A percentile compares a stretch with the other conserved stretches of the same genome.
Evolutionary conservation across 2,888 invertebrate genomes (phyloP).

Genomic region (Volucella bombylans): DNA sequence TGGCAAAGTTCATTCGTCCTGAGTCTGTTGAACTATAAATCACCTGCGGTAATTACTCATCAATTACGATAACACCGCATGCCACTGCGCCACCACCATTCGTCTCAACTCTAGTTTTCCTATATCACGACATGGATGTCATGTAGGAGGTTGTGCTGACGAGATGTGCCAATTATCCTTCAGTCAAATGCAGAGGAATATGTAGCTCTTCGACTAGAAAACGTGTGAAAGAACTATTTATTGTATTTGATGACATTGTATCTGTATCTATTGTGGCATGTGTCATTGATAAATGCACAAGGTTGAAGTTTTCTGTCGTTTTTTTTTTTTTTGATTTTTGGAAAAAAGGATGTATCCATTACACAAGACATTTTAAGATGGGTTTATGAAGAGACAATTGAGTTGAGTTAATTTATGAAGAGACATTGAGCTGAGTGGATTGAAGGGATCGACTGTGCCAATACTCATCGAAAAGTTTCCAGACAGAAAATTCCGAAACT

Average conservation of each 20-base stretch:
- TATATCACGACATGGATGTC: slow-evolving; percentile 21
- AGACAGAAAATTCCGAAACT: no score
- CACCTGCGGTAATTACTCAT: slow-evolving; percentile 56
- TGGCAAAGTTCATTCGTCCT: slow-evolving; percentile 5
- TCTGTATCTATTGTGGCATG: slow-evolving; percentile 3
- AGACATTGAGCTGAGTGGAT: no score
- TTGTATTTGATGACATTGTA: slow-evolving; percentile 11
- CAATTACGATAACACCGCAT: slow-evolving; percentile 45
- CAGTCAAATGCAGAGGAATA: slow-evolving; percentile 21
- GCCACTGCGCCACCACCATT: no score
- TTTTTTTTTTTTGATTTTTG: no score
- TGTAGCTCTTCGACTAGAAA: not conserved
- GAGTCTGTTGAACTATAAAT: slow-evolving; percentile 32
- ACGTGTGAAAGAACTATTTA: slow-evolving; percentile 22
- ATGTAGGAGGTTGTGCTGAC: slow-evolving; percentile 5
- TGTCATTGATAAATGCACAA: slow-evolving; percentile 49
- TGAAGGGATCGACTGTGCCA: no score
- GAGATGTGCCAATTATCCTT: slow-evolving; percentile 5
- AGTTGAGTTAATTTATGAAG: no score
- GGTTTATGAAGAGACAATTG: no score
- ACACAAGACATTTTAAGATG: no score
- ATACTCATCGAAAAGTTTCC: no score
- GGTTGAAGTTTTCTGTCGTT: slow-evolving; percentile 8
- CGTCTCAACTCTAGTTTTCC: slow-evolving; percentile 3
- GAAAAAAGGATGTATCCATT: no score